phyloP scores from a whole-genome alignment of 2,888 invertebrate species.

The Prosopocoilus inquinatus region DNA sequence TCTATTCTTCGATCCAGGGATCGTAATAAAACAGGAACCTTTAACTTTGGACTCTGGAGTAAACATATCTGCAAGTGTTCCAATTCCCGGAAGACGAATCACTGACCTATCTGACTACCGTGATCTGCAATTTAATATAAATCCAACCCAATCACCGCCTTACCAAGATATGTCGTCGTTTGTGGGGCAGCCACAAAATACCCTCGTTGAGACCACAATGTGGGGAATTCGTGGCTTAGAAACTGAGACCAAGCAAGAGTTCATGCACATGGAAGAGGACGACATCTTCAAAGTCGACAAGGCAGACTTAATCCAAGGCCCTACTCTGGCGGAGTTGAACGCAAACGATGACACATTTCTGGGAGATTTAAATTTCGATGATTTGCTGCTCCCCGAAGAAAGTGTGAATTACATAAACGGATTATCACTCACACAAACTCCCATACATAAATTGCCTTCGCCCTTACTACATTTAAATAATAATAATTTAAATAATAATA shows the following conservation, averaged over 20 bases:
- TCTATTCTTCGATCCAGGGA: conserved; percentile 62
- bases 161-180: conserved; percentile 48
- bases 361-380: conserved; percentile 85
- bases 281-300: conserved; percentile 89
- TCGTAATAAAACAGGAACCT: conserved; percentile 64
- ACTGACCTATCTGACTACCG: conserved; percentile 46
- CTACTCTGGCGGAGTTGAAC: conserved; percentile 82
- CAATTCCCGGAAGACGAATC: conserved; percentile 57
- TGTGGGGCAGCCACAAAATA: conserved; percentile 43
- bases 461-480: conserved; percentile 10
- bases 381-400: conserved; percentile 73
- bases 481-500: conserved; percentile 15
- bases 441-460: conserved; percentile 4
- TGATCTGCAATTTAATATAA: conserved; percentile 59
- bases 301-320: conserved; percentile 77
- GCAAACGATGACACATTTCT: conserved; percentile 80
- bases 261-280: conserved; percentile 79
- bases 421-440: conserved; percentile 2
- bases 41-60: conserved; percentile 48
- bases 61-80: conserved; percentile 60
- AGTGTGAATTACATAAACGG: conserved; percentile 42
- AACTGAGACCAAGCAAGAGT: conserved; percentile 34
- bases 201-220: conserved; percentile 49
- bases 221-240: conserved; percentile 48
- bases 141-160: conserved; percentile 57